Evolutionary conservation across 2,888 invertebrate species (phyloP).

Genomic region (Aphidius colemani): DNA sequence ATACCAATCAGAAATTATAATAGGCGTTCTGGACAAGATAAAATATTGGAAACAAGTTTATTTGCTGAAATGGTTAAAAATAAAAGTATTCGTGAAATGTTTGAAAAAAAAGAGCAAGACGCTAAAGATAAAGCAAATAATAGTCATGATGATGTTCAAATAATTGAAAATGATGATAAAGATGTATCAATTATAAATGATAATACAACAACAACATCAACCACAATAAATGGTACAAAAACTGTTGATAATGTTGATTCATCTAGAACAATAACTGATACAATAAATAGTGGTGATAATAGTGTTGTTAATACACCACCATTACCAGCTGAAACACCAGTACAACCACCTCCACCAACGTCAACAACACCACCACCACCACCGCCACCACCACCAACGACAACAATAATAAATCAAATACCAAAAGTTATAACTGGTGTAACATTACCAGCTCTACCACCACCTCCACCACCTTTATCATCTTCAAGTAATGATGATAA

Average conservation of each 20-base stretch:
- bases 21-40: constrained; percentile 64
- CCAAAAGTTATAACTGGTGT: background rate
- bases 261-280: constrained; percentile 66
- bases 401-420: constrained; percentile 1
- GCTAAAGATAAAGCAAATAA: constrained; percentile 66
- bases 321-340: constrained; percentile 40
- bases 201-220: constrained; percentile 39
- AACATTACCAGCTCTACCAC: background rate
- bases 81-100: constrained; percentile 79
- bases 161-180: constrained; percentile 54
- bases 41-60: constrained; percentile 84
- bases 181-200: constrained; percentile 47
- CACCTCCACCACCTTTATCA: background rate
- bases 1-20: constrained; percentile 53
- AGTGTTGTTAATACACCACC: constrained; percentile 49
- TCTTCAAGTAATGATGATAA: background rate
- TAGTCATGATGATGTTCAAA: constrained; percentile 57
- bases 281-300: constrained; percentile 30
- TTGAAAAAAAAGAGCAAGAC: constrained; percentile 71
- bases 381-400: constrained; percentile 18
- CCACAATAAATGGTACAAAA: constrained; percentile 34
- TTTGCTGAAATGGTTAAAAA: constrained; percentile 90
- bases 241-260: constrained; percentile 71
- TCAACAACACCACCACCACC: constrained; percentile 29
- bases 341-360: constrained; percentile 34